Percentiles rank a stretch among this genome's conserved stretches.
Evolutionary conservation across 2,888 invertebrate species (phyloP).

Genomic region (Caenorhabditis imperialis): DNA sequence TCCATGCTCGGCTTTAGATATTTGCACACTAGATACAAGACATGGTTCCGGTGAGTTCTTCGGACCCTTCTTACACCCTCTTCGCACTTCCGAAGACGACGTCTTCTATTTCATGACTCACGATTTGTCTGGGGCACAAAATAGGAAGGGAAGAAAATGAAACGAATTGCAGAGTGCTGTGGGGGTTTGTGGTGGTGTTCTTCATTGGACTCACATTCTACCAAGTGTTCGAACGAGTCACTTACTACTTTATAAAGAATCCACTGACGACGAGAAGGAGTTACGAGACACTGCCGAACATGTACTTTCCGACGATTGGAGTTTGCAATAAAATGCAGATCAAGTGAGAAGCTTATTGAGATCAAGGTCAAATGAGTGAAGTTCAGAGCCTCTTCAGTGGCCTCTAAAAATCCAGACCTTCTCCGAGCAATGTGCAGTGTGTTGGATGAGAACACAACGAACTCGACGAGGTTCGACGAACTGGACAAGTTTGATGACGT

Average conservation of each 20-base stretch:
- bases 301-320: constrained; percentile 70
- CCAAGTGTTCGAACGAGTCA: constrained; percentile 71
- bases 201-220: constrained; percentile 72
- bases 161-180: constrained; percentile 63
- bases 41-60: constrained; percentile 67
- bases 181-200: constrained; percentile 70
- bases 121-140: constrained; percentile 20
- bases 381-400: constrained; percentile 69
- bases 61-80: constrained; percentile 26
- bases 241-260: constrained; percentile 72
- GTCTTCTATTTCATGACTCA: constrained; percentile 41
- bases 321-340: constrained; percentile 76
- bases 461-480: constrained; percentile 49
- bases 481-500: constrained; percentile 66
- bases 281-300: constrained; percentile 68
- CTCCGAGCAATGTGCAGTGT: constrained; percentile 62
- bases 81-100: constrained; percentile 12
- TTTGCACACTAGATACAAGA: constrained; percentile 70
- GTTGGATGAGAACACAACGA: constrained; percentile 60
- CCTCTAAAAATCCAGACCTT: constrained; percentile 60
- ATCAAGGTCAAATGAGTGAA: not conserved
- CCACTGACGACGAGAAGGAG: constrained; percentile 68
- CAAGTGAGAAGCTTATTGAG: constrained; percentile 52
- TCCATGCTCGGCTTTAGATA: constrained; percentile 73
- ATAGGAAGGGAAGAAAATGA: constrained; percentile 5